Base-by-base conservation (phyloP, 2,113 vertebrate species). In the Chrysemys picta region DNA sequence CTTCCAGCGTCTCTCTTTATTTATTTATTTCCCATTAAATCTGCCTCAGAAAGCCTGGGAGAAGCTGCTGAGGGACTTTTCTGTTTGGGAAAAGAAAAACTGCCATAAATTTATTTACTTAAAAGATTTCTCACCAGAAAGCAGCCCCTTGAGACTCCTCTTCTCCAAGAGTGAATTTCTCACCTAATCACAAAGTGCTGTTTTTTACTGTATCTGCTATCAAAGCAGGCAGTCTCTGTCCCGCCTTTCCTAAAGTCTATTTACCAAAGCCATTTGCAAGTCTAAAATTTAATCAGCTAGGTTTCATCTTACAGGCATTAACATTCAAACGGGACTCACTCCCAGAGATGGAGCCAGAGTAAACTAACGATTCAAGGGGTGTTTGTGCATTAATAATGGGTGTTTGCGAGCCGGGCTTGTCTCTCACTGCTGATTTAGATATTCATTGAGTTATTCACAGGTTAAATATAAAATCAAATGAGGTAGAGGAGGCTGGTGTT, bases 241-340 rank as follows among this genome's bases (percentile, higher is more conserved):
- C 97, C 86, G 72, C 96, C 97, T 96, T 82, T 82, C 93, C 93
- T 84, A 27, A 95, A 91, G 83, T 93, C 95, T 95, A 90, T 97
- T 97, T 96, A 96, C 96, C 89, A 89, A 97, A 91, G 5, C 91
- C 92, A 97, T 98, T 97, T 98, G 96, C 98, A 98, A 98, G 97
- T 97, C 95, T 97, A 97, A 98, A 97, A 91, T 95, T 96, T 96
- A 97, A 97, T 98, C 97, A 97, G 97, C 92, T 94, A n/a, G 89
- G 94, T 98, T 98, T 96, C 95, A 96, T 97, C 95, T 87, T 82
- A 57, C 72, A 93, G 94, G 93, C 94, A 95, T 96, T 97, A 97
- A 96, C 95, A 93, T 95, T 89, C 88, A 80, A 95, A 69, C 22
- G 90, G 95, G 90, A 84, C 89, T 93, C 90, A 29, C 90, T 96